Conservation (phyloP, 2,113 vertebrate genomes). For the Cercocebus atys region DNA sequence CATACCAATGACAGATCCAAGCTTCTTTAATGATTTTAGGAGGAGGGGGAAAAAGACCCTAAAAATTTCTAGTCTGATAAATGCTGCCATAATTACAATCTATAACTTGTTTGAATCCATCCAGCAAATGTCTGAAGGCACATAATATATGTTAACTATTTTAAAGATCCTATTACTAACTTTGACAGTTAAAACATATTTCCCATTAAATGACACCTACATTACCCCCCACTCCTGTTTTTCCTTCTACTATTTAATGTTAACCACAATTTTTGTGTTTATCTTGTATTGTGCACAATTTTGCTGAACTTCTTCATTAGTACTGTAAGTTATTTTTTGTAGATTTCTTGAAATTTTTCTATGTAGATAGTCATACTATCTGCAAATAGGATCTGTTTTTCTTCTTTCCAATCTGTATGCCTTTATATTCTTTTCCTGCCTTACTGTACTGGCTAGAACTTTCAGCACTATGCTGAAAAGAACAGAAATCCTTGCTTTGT, state of each 20-base stretch:
- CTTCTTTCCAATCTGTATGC: neutral
- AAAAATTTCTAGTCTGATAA: neutral
- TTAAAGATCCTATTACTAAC: slow-evolving; percentile 1
- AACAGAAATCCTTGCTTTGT: neutral
- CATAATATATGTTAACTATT: neutral
- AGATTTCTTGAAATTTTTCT: neutral
- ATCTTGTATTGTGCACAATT: neutral
- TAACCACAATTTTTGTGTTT: neutral
- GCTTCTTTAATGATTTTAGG: neutral
- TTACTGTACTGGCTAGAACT: neutral
- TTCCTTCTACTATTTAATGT: neutral
- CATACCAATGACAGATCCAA: neutral
- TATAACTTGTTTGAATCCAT: neutral
- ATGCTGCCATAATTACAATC: neutral
- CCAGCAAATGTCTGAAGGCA: neutral
- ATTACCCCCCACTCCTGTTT: neutral
- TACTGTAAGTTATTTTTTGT: neutral
- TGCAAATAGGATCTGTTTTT: neutral
- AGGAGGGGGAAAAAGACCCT: neutral
- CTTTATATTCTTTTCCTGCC: neutral
- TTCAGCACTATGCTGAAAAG: neutral
- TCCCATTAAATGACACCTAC: neutral
- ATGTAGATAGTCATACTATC: neutral
- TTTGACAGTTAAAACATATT: neutral
- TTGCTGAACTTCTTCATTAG: neutral